Evolutionary conservation across 2,797 vertebrate genomes (phyloP), one percentile per base, ranked within the genome.

Genomic region (Distichodus sexfasciatus): DNA sequence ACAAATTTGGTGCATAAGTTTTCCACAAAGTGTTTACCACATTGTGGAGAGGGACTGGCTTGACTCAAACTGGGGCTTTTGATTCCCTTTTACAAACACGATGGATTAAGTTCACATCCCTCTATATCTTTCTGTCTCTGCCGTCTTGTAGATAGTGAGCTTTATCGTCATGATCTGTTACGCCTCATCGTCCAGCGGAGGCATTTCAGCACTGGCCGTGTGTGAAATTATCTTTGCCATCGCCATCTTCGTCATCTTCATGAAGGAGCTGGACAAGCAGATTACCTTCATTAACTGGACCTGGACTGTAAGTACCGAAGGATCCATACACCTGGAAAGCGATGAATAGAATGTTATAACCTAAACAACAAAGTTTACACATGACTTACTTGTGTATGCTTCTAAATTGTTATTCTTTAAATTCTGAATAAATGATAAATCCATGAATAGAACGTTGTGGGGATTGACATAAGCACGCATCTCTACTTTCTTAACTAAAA

Each of bases 151-250:
- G 94, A 0, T 85, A 5, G 0, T 93, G 66, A 92, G 95, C 69
- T 76, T 95, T 0, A 83, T 95, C 29, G 73, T 93, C 83, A 14
- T 94, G 64, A 92, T 95, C 84, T 95, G 94, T 83, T 94, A 92
- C 1, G 88, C 86, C 0, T 65, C 91, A 0, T 94, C 93, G 0
- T 0, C 0, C 0, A 59, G 68, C 8, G 65, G 81, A 2, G 88
- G 87, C 11, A 95, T 89, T 76, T 26, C 85, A 0, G 46, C 87
- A 0, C 7, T 94, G 63, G 79, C 92, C 1, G 87, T 94, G 77
- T 79, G 83, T 1, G 89, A 94, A 83, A 83, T 94, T 87, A 11
- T 84, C 63, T 83, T 93, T 7, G 68, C 92, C 55, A 78, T 79
- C 0, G 0, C 93, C 79, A 89, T 94, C 79, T 93, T 94, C 19